Percentiles rank a stretch among this genome's conserved stretches.
These are phyloP conservation scores for Taeniopygia guttata DNA, from an alignment of 2,797 vertebrate genomes.

Conservation along the genomic window DNA sequence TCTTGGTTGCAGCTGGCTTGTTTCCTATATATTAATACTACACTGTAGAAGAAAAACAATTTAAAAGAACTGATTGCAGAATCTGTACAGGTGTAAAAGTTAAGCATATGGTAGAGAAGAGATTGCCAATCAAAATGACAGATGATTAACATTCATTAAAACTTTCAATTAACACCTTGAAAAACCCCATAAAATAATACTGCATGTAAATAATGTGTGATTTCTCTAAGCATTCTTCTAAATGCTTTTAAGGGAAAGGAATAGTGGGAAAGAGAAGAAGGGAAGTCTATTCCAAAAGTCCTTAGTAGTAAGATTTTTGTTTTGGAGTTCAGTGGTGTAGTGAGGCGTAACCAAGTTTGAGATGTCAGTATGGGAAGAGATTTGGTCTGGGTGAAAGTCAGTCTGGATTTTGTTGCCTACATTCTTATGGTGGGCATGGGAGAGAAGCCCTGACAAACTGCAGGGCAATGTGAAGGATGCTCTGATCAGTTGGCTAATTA, in stretches of 20 bases:
- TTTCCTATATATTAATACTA: slow-evolving; percentile 76
- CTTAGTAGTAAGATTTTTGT: slow-evolving; percentile 29
- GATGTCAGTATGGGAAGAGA: slow-evolving; percentile 29
- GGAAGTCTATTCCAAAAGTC: background rate
- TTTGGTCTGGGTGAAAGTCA: slow-evolving; percentile 29
- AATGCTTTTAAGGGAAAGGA: slow-evolving; percentile 11
- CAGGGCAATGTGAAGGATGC: background rate
- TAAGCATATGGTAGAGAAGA: slow-evolving; percentile 74
- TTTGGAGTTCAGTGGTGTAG: background rate
- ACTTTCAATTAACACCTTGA: slow-evolving; percentile 80
- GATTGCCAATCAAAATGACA: slow-evolving; percentile 74
- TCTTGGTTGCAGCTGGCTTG: slow-evolving; percentile 52
- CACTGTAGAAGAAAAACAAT: slow-evolving; percentile 69
- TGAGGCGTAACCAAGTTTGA: slow-evolving; percentile 35
- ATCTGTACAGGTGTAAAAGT: slow-evolving; percentile 75
- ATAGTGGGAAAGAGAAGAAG: background rate
- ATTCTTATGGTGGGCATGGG: background rate
- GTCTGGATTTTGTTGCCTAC: background rate
- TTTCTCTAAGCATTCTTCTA: slow-evolving; percentile 55
- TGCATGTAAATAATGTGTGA: slow-evolving; percentile 72
- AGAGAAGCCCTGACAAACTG: background rate
- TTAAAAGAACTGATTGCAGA: slow-evolving; percentile 56
- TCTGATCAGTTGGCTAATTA: background rate
- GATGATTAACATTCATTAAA: slow-evolving; percentile 79
- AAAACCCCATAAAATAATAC: slow-evolving; percentile 69